Conservation (phyloP, 2,888 invertebrate genomes). For the Cantharis rustica region DNA sequence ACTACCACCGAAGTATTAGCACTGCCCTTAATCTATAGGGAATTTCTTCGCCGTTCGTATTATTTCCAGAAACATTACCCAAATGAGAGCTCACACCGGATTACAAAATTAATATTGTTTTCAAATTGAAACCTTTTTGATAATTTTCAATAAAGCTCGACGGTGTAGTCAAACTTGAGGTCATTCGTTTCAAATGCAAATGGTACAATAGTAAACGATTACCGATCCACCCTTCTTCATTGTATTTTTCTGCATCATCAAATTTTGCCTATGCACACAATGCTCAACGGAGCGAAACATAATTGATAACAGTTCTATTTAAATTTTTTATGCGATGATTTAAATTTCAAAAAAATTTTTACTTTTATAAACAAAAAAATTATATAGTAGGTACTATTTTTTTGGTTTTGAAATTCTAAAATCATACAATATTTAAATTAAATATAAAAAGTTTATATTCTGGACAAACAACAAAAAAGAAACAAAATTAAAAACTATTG, state of each 20-base stretch:
- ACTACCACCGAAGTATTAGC: conserved; percentile 16
- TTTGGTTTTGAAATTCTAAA: no score
- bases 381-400: no score
- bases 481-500: no score
- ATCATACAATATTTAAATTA: no score
- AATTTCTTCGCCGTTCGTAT: neutral
- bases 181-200: conserved; percentile 50
- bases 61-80: neutral
- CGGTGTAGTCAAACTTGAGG: conserved; percentile 36
- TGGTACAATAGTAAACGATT: conserved; percentile 49
- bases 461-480: no score
- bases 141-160: neutral
- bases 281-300: conserved; percentile 46
- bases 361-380: neutral
- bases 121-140: neutral
- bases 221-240: conserved; percentile 49
- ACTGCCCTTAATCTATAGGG: conserved; percentile 2
- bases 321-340: conserved; percentile 45
- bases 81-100: neutral
- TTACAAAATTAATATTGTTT: neutral
- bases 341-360: conserved; percentile 38
- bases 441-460: no score
- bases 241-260: conserved; percentile 50
- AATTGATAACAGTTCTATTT: conserved; percentile 51
- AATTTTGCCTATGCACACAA: conserved; percentile 43